Evolutionary conservation across 2,888 invertebrate species (phyloP).

Genomic region (Clusia tigrina): DNA sequence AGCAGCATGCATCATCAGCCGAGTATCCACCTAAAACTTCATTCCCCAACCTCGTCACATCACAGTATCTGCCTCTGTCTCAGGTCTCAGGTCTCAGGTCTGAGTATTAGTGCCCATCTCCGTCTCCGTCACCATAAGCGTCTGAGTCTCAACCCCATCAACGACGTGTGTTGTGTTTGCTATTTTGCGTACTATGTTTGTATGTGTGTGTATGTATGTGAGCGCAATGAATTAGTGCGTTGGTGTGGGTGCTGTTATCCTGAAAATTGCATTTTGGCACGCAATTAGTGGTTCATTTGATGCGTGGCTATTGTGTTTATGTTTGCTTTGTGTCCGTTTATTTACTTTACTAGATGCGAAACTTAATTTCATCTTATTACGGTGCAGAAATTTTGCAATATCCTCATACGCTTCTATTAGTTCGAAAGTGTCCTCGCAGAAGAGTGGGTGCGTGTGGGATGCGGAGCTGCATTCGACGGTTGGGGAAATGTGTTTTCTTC

Average conservation of each 20-base stretch:
- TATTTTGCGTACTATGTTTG: slow-evolving; percentile 21
- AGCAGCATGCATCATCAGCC: too few species aligned
- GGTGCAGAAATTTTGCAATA: slow-evolving; percentile 54
- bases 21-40: slow-evolving; percentile 20
- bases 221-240: too few species aligned
- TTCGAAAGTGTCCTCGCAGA: too few species aligned
- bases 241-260: slow-evolving; percentile 44
- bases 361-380: slow-evolving; percentile 55
- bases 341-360: slow-evolving; percentile 42
- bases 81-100: not conserved
- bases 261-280: slow-evolving; percentile 62
- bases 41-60: too few species aligned
- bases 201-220: slow-evolving; percentile 25
- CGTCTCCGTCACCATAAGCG: not conserved
- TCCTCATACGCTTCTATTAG: slow-evolving; percentile 41
- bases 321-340: slow-evolving; percentile 21
- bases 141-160: too few species aligned
- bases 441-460: not conserved
- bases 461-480: slow-evolving; percentile 15
- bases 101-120: not conserved
- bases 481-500: not conserved
- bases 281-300: slow-evolving; percentile 61
- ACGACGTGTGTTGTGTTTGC: slow-evolving; percentile 26
- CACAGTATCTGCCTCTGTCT: not conserved
- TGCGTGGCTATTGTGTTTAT: slow-evolving; percentile 38